Evolutionary conservation across 1,140 invertebrate species (phyloP), one percentile per base, ranked within the genome.

Genomic region (Heliconius hewitsoni): DNA sequence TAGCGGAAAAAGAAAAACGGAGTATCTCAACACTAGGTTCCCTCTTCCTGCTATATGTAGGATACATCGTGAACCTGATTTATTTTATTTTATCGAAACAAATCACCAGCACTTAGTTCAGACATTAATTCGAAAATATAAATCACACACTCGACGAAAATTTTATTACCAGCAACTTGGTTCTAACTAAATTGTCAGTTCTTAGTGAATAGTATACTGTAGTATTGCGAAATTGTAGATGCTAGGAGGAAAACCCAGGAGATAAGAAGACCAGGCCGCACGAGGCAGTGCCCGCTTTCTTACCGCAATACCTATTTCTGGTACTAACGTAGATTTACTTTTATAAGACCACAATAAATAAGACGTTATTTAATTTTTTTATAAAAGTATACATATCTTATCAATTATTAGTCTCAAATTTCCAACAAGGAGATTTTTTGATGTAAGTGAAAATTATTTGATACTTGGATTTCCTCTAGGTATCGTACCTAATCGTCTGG

Each of bases 201-300:
- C 16, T 30, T 30, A 66, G 13, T 30, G 23, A 66, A 30, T n/a
- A 27, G 23, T 30, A 30, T 4, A 55, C 11, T 46, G 42, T 46
- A 46, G 42, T 72, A 42, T 72, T 77, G 27, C 70, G 66, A 19
- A 77, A 77, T 23, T 30, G 34, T 46, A 77, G 71, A 77, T 3
- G 75, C 18, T 16, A 55, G 42, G 66, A 19, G 66, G 23, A 71
- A 77, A 71, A 71, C 66, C 60, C 75, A 23, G 42, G 75, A 77
- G 76, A 70, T 70, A 71, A 42, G 71, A 71, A 55, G 23, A 76
- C 39, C 30, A 50, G 60, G 70, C 23, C 23, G 71, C 76, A 77
- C 66, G 76, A 72, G 46, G 19, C 76, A 19, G 46, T 19, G 34
- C 42, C 70, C 27, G 70, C 19, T 60, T 60, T 3, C 57, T 60